These are phyloP conservation scores for Lagopus muta DNA, from an alignment of 2,113 vertebrate species.

Conservation along the genomic window DNA sequence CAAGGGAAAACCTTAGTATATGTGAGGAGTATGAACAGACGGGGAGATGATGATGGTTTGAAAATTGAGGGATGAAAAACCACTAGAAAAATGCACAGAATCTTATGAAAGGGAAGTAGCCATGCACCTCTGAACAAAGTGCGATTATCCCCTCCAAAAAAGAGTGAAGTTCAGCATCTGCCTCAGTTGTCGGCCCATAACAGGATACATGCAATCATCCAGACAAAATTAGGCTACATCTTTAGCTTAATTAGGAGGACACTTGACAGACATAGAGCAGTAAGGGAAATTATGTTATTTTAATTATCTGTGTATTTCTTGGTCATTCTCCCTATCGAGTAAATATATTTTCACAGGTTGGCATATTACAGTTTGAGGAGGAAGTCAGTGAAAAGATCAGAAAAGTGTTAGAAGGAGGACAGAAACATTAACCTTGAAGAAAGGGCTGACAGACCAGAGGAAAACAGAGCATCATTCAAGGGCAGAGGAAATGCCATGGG, in stretches of 20 bases:
- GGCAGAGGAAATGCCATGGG: conserved; percentile 27
- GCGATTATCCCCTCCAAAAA: background rate
- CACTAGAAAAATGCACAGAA: conserved; percentile 16
- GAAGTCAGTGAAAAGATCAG: conserved; percentile 42
- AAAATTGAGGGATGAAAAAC: conserved; percentile 20
- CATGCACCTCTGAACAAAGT: background rate
- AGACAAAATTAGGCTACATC: background rate
- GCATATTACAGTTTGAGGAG: conserved; percentile 19
- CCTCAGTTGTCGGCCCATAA: background rate
- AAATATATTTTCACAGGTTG: conserved; percentile 15
- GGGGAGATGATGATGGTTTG: conserved; percentile 7
- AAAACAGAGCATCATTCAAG: conserved; percentile 29
- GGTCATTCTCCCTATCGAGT: background rate
- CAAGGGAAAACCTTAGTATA: conserved; percentile 4
- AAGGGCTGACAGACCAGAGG: conserved; percentile 2
- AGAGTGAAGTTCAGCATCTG: background rate
- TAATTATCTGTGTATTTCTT: conserved; percentile 19
- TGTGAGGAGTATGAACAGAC: background rate
- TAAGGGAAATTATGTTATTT: background rate
- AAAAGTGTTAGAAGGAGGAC: conserved; percentile 29
- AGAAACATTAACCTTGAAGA: conserved; percentile 54
- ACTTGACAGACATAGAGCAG: background rate
- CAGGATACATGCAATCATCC: background rate
- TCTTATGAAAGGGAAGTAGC: background rate
- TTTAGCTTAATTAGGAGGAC: background rate